These are phyloP conservation scores for Polypedilum pembai DNA, from an alignment of 1,140 invertebrate species.

Conservation along the genomic window DNA sequence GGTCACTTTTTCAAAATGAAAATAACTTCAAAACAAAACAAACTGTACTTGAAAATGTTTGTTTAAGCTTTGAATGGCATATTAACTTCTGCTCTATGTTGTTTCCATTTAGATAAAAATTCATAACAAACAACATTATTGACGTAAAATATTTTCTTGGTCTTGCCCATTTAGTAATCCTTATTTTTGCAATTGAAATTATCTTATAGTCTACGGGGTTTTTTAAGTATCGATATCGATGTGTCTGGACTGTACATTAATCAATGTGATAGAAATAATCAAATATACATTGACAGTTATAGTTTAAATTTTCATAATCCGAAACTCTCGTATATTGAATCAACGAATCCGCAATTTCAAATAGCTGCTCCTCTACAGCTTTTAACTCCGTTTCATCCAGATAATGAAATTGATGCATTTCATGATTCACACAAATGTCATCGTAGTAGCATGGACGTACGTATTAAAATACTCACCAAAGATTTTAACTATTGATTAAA, in stretches of 20 bases:
- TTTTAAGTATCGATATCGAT: conserved; percentile 77
- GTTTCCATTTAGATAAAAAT: too few species aligned
- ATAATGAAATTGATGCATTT: conserved; percentile 56
- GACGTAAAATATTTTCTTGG: too few species aligned
- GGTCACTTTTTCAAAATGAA: too few species aligned
- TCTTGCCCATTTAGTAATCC: too few species aligned
- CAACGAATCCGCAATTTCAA: conserved; percentile 26
- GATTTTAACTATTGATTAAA: not conserved
- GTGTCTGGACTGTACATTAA: conserved; percentile 75
- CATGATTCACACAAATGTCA: conserved; percentile 80
- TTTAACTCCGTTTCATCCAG: conserved; percentile 26
- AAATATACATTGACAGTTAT: conserved; percentile 28
- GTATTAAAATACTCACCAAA: conserved; percentile 30
- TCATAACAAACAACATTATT: too few species aligned
- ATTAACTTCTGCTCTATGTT: too few species aligned
- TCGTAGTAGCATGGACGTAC: conserved; percentile 64
- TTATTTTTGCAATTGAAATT: conserved; percentile 32
- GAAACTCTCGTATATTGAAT: conserved; percentile 32
- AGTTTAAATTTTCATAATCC: conserved; percentile 14
- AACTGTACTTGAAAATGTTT: too few species aligned
- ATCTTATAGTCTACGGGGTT: conserved; percentile 56
- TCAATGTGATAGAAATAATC: conserved; percentile 60
- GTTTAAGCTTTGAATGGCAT: too few species aligned
- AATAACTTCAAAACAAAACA: too few species aligned
- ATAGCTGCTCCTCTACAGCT: not conserved